Evolutionary conservation across 30 jellyfish, hydroid and myxozoan genomes (phyloP).

Genomic region (Cassiopea andromeda): DNA sequence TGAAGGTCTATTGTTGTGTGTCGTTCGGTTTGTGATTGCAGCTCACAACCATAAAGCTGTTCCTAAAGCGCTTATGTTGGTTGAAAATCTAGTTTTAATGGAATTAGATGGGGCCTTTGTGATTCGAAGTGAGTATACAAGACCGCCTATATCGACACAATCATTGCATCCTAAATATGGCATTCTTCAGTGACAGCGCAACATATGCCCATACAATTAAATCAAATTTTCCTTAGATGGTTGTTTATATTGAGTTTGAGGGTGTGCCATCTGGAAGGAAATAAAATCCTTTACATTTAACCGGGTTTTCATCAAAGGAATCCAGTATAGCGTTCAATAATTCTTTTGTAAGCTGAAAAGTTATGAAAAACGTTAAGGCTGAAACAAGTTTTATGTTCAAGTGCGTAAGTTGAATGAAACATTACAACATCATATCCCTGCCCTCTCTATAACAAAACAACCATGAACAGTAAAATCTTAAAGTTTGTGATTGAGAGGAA

Average conservation of each 20-base stretch:
- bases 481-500: too few relatives aligned
- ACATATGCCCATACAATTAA: slow-evolving; percentile 1
- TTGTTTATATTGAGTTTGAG: background rate
- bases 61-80: slow-evolving; percentile 78
- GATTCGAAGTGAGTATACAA: slow-evolving; percentile 31
- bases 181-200: slow-evolving; percentile 11
- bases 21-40: slow-evolving; percentile 61
- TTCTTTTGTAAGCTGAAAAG: background rate
- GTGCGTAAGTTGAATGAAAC: too few relatives aligned
- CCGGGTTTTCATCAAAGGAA: background rate
- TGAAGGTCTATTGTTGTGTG: slow-evolving; percentile 49
- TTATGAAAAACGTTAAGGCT: background rate
- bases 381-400: too few relatives aligned
- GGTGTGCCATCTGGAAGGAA: slow-evolving; percentile 9
- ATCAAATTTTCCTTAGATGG: background rate
- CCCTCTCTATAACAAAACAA: too few relatives aligned
- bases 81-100: slow-evolving; percentile 72
- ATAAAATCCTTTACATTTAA: background rate
- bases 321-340: background rate
- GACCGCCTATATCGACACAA: slow-evolving; percentile 34
- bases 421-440: too few relatives aligned
- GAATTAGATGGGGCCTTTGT: slow-evolving; percentile 62
- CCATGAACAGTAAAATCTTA: too few relatives aligned
- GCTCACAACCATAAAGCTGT: slow-evolving; percentile 57
- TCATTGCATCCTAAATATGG: background rate